Conservation (phyloP, 2,113 vertebrate species). For the Odocoileus hemionus region DNA sequence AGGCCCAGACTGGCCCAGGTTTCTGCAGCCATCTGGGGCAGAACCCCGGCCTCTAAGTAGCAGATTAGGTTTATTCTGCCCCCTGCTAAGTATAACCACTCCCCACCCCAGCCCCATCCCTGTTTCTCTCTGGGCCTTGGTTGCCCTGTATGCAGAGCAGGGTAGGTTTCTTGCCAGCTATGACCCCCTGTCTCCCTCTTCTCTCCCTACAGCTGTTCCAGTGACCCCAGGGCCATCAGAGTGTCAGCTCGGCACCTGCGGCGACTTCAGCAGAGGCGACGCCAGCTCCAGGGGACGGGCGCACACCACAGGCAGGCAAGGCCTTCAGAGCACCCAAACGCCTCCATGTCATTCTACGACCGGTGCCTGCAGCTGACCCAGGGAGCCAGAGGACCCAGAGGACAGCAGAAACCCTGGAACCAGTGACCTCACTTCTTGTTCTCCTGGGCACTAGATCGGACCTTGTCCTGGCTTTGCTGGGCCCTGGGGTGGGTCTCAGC, state of each 20-base stretch:
- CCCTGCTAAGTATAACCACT: background rate
- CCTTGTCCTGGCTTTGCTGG: background rate
- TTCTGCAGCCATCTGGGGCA: background rate
- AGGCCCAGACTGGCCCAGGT: background rate
- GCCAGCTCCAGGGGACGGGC: background rate
- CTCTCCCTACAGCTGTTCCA: conserved; percentile 65
- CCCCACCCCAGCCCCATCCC: too few species aligned
- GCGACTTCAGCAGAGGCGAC: background rate
- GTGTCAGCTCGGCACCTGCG: conserved; percentile 48
- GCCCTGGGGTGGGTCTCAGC: background rate
- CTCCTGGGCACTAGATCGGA: background rate
- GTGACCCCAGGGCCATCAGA: conserved; percentile 44
- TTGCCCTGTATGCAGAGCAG: background rate
- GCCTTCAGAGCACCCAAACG: background rate
- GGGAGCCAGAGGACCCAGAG: background rate
- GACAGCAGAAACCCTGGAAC: background rate
- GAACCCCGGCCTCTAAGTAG: background rate
- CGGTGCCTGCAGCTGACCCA: conserved; percentile 47
- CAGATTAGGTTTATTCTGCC: background rate
- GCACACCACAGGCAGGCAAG: background rate
- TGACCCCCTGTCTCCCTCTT: background rate
- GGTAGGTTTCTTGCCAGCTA: background rate
- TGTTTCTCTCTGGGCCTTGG: background rate
- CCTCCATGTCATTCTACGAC: background rate
- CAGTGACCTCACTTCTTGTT: background rate